phyloP scores from a whole-genome alignment of 2,888 invertebrate genomes.

The Macaria notata region DNA sequence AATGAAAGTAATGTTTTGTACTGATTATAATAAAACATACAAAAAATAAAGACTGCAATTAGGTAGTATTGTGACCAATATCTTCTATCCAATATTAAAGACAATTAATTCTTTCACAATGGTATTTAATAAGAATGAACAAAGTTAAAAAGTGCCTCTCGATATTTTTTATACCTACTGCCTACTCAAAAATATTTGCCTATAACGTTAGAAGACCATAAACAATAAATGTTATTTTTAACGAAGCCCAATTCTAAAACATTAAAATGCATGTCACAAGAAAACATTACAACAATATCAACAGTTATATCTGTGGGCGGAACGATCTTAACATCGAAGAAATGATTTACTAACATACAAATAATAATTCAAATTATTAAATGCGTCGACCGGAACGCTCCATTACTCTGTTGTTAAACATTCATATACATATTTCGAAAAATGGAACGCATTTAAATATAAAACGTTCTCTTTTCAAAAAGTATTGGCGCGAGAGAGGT shows the following conservation, averaged over 20 bases:
- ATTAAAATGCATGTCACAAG: constrained; percentile 17
- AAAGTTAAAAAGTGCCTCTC: too few relatives aligned
- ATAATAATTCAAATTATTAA: constrained; percentile 62
- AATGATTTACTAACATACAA: constrained; percentile 67
- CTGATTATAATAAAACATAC: too few relatives aligned
- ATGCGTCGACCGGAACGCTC: constrained; percentile 47
- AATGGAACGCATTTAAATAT: constrained; percentile 31
- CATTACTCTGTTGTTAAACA: constrained; percentile 59
- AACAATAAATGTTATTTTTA: constrained; percentile 7
- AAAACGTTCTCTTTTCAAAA: constrained; percentile 33
- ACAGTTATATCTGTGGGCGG: constrained; percentile 38
- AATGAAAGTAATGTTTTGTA: too few relatives aligned
- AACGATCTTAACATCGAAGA: constrained; percentile 68
- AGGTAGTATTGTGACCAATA: too few relatives aligned
- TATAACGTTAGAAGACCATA: not conserved
- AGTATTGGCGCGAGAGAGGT: constrained; percentile 32
- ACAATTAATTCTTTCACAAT: too few relatives aligned
- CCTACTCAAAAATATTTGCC: too few relatives aligned
- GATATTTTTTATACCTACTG: too few relatives aligned
- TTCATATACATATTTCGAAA: constrained; percentile 38
- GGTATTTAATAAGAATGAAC: too few relatives aligned
- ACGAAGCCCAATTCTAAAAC: not conserved
- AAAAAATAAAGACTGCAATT: too few relatives aligned
- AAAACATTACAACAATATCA: constrained; percentile 14
- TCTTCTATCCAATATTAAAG: too few relatives aligned